Base-by-base conservation (phyloP, 2,113 vertebrate species). In the Corythoichthys haematopterus region DNA sequence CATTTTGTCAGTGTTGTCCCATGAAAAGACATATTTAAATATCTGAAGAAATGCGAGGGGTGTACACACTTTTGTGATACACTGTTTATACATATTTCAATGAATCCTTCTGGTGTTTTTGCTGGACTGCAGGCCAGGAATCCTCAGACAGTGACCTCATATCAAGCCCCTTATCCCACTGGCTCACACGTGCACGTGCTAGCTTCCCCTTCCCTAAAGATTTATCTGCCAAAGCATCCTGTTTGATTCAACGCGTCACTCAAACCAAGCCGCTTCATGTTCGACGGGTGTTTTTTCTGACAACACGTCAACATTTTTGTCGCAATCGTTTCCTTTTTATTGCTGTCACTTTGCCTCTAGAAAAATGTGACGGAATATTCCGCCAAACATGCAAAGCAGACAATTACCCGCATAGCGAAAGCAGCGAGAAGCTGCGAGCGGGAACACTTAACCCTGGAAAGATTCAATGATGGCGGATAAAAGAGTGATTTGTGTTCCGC, bases 401-500 rank as follows among this genome's bases (percentile, higher is more conserved):
- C 68, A 64, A 56, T 62, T 63, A 55, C 28, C 46, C 45, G 46
- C 47, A 53, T 73, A 20, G 47, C 36, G 6, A 62, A 50, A 38
- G 13, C 61, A 4, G 60, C 67, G 69, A 63, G 68, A 75, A 72
- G 80, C 82, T 68, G 74, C 68, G 84, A 85, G 77, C 85, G 69
- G 77, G 88, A 88, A 90, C 84, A 85, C 83, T 88, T 88, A 88
- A 85, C 84, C 88, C 84, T 85, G 86, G 85, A 90, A 88, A 88
- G 84, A 90, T 90, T 87, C 85, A 84, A 87, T 84, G 80, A 89
- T 85, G 85, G 78, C 51, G 83, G 84, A 91, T 90, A 89, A 90
- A 88, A 89, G 83, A 85, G 80, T 83, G 86, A 87, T 90, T 87
- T 89, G 87, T 90, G 87, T 87, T 89, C 77, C 81, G 89, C 89